phyloP scores from a whole-genome alignment of 2,888 invertebrate genomes.

The Meteorus colon region DNA sequence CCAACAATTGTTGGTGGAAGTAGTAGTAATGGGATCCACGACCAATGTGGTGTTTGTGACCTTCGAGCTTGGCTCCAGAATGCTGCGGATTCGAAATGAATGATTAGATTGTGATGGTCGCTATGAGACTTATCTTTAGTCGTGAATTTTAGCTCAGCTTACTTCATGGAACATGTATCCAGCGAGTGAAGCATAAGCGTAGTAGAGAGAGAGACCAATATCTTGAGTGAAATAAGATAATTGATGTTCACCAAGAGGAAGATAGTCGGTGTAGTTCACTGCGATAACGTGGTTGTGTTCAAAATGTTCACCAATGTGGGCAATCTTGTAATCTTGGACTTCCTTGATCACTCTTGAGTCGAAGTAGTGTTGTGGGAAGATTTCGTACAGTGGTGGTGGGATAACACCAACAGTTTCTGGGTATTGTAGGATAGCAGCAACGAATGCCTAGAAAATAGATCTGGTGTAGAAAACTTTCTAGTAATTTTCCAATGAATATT shows the following conservation, averaged over 20 bases:
- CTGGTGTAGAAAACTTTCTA: slow-evolving; percentile 41
- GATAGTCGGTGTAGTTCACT: slow-evolving; percentile 77
- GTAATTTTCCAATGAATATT: background rate
- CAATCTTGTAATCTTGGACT: slow-evolving; percentile 74
- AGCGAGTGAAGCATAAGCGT: slow-evolving; percentile 78
- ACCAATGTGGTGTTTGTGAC: slow-evolving; percentile 59
- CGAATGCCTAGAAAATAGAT: slow-evolving; percentile 75
- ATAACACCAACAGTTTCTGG: slow-evolving; percentile 79
- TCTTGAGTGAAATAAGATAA: slow-evolving; percentile 83
- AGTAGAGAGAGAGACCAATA: slow-evolving; percentile 80
- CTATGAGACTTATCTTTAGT: background rate
- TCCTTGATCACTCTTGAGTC: slow-evolving; percentile 80
- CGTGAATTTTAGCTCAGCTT: slow-evolving; percentile 34
- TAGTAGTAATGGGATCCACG: slow-evolving; percentile 76
- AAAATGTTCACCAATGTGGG: slow-evolving; percentile 48
- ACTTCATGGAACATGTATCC: slow-evolving; percentile 72
- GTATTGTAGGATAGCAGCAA: slow-evolving; percentile 79
- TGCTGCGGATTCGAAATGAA: slow-evolving; percentile 62
- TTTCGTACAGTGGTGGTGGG: slow-evolving; percentile 83
- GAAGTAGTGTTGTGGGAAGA: slow-evolving; percentile 83
- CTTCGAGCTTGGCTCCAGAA: slow-evolving; percentile 66
- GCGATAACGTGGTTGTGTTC: slow-evolving; percentile 76
- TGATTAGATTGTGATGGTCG: background rate
- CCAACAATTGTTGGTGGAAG: slow-evolving; percentile 80
- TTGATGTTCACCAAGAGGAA: slow-evolving; percentile 76